phyloP scores from a whole-genome alignment of 2,888 invertebrate species.

The Dryococelus australis region DNA sequence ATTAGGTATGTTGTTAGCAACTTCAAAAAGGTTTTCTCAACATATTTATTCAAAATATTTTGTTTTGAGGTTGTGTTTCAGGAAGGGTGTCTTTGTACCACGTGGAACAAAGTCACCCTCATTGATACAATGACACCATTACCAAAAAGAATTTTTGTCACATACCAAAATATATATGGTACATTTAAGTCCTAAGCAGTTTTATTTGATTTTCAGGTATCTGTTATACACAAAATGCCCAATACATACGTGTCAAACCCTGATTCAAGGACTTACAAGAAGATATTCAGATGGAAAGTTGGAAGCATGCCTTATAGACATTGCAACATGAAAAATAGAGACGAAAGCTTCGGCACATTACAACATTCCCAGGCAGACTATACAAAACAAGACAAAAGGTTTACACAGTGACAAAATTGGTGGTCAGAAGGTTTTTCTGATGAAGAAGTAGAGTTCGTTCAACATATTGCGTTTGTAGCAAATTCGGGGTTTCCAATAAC shows the following conservation, averaged over 20 bases:
- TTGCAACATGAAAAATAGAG: conserved; percentile 1
- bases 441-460: background rate
- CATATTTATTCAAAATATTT: no score
- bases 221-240: no score
- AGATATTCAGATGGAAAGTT: conserved; percentile 18
- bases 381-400: no score
- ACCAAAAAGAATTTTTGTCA: background rate
- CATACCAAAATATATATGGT: no score
- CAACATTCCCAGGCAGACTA: background rate
- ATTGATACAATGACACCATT: background rate
- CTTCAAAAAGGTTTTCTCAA: no score
- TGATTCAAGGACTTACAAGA: background rate
- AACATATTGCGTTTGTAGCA: background rate
- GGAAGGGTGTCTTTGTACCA: background rate
- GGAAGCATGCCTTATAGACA: no score
- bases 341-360: background rate
- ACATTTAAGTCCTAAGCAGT: no score
- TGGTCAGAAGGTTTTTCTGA: background rate
- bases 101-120: background rate
- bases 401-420: background rate
- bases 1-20: background rate
- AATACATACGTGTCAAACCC: background rate
- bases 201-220: no score
- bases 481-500: background rate
- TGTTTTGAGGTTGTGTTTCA: background rate